Conservation (phyloP, 2,888 invertebrate species). For the Pasiphila rectangulata region DNA sequence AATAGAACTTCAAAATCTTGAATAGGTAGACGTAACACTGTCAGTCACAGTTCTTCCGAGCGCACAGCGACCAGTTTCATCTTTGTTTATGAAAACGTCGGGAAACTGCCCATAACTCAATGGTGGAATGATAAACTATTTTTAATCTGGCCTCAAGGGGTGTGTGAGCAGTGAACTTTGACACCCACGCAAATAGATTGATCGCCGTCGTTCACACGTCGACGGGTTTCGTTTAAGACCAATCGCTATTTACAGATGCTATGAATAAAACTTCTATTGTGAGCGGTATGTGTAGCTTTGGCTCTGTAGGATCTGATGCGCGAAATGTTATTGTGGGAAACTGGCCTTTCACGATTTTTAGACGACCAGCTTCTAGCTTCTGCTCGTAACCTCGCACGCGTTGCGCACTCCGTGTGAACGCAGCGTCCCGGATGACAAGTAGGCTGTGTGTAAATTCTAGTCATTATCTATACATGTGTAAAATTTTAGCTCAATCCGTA, state of each 20-base stretch:
- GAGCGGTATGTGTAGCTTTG: constrained; percentile 17
- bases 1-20: no score
- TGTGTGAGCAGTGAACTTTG: constrained; percentile 57
- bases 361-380: no score
- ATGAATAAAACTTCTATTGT: constrained; percentile 25
- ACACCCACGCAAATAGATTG: constrained; percentile 56
- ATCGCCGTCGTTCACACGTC: constrained; percentile 37
- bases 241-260: constrained; percentile 28
- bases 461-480: no score
- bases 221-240: constrained; percentile 31
- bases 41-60: not conserved
- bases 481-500: no score
- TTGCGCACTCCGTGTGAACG: no score
- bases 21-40: no score
- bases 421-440: no score
- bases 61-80: not conserved
- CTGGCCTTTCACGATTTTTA: no score
- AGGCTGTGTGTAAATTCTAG: no score
- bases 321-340: not conserved
- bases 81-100: constrained; percentile 13
- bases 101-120: constrained; percentile 22
- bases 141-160: constrained; percentile 41
- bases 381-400: no score
- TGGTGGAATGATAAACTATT: constrained; percentile 43
- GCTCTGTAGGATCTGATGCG: constrained; percentile 20